Conservation (phyloP, 2,888 invertebrate species). For the Chironomus tentans region DNA sequence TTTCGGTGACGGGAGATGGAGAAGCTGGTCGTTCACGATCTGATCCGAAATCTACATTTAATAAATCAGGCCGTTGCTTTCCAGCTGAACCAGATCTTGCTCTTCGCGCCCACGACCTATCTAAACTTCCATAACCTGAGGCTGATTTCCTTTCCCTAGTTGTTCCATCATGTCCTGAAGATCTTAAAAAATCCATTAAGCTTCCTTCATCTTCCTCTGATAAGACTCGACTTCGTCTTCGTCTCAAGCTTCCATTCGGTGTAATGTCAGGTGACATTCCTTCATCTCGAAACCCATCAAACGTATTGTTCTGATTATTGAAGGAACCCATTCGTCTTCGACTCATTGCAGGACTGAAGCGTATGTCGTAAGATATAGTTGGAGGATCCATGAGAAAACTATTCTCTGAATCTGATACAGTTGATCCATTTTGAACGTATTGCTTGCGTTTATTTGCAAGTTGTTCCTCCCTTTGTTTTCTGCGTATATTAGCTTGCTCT, state of each 20-base stretch:
- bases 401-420: slow-evolving; percentile 55
- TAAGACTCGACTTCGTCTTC: slow-evolving; percentile 70
- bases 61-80: slow-evolving; percentile 70
- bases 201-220: slow-evolving; percentile 76
- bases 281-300: slow-evolving; percentile 36
- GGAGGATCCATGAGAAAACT: slow-evolving; percentile 68
- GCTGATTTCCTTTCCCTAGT: slow-evolving; percentile 62
- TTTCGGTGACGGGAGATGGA: slow-evolving; percentile 54
- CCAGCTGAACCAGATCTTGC: slow-evolving; percentile 55
- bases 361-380: slow-evolving; percentile 53
- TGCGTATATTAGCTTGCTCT: slow-evolving; percentile 72
- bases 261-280: slow-evolving; percentile 59
- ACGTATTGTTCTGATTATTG: slow-evolving; percentile 34
- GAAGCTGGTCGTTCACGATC: slow-evolving; percentile 65
- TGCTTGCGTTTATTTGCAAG: slow-evolving; percentile 52
- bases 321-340: slow-evolving; percentile 59
- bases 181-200: slow-evolving; percentile 74
- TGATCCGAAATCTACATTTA: slow-evolving; percentile 60
- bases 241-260: slow-evolving; percentile 76
- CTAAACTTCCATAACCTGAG: slow-evolving; percentile 67
- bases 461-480: slow-evolving; percentile 66
- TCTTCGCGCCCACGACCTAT: slow-evolving; percentile 82
- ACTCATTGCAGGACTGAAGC: slow-evolving; percentile 58
- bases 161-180: slow-evolving; percentile 63
- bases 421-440: slow-evolving; percentile 57